Conservation (phyloP, 2,888 invertebrate genomes). For the Limnephilus auricula region DNA sequence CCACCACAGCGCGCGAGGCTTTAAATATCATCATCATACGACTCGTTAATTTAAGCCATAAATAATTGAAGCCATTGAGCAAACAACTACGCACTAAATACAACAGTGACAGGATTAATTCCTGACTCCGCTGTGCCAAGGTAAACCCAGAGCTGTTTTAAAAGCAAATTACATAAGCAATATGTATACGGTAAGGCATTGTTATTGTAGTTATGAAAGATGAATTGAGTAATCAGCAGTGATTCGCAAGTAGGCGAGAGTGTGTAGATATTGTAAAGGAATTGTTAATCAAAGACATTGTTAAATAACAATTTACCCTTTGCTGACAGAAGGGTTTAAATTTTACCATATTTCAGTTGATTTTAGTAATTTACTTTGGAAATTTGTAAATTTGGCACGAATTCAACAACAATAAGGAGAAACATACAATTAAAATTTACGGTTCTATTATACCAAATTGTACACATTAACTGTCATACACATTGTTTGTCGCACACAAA, state of each 20-base stretch:
- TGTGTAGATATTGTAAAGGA: neutral
- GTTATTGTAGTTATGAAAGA: constrained; percentile 47
- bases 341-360: constrained; percentile 20
- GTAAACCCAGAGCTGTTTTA: neutral
- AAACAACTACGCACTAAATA: constrained; percentile 32
- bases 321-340: constrained; percentile 20
- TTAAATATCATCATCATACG: constrained; percentile 29
- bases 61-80: constrained; percentile 43
- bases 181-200: neutral
- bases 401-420: constrained; percentile 20
- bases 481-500: too few species aligned
- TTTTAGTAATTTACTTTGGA: constrained; percentile 16
- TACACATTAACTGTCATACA: neutral
- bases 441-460: neutral
- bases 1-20: neutral
- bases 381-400: constrained; percentile 28
- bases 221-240: constrained; percentile 38
- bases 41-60: constrained; percentile 38
- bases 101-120: constrained; percentile 21
- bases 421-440: neutral
- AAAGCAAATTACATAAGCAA: constrained; percentile 37
- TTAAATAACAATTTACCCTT: constrained; percentile 45
- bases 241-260: constrained; percentile 7
- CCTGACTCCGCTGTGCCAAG: neutral
- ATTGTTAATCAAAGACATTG: constrained; percentile 49